Evolutionary conservation across 2,113 vertebrate species (phyloP).

Genomic region (Hydropotes inermis): DNA sequence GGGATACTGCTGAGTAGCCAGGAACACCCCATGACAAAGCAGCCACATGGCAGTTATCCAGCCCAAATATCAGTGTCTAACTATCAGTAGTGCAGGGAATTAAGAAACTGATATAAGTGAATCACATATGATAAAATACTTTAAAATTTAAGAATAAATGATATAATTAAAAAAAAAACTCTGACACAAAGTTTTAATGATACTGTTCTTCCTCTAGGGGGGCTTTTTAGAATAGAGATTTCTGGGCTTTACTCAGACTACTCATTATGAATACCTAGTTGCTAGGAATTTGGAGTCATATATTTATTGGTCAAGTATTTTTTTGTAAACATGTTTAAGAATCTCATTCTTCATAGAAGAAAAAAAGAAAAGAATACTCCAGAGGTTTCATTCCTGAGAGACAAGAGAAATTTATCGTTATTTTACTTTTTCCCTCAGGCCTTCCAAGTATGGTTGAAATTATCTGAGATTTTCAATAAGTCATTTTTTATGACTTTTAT

Average conservation of each 20-base stretch:
- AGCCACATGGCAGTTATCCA: not conserved
- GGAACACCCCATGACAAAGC: not conserved
- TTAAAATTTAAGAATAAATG: not conserved
- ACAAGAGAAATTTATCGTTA: not conserved
- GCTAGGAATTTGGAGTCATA: not conserved
- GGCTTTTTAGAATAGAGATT: not conserved
- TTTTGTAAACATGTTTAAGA: not conserved
- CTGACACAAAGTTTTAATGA: not conserved
- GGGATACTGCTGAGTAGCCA: not conserved
- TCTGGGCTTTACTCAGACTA: not conserved
- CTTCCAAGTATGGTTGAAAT: not conserved
- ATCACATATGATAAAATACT: not conserved
- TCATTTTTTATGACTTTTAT: not conserved
- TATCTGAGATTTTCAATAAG: not conserved
- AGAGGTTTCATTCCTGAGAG: not conserved
- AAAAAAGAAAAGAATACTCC: not conserved
- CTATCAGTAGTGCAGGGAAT: not conserved
- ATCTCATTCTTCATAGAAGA: not conserved
- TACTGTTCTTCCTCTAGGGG: not conserved
- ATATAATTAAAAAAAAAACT: not conserved
- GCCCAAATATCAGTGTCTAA: not conserved
- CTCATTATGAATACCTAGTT: constrained; percentile 17
- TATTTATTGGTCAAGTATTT: constrained; percentile 14
- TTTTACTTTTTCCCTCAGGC: not conserved
- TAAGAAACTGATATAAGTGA: not conserved